These are phyloP conservation scores for Notospermus geniculatus DNA, from an alignment of 1,140 invertebrate genomes.

Conservation along the genomic window DNA sequence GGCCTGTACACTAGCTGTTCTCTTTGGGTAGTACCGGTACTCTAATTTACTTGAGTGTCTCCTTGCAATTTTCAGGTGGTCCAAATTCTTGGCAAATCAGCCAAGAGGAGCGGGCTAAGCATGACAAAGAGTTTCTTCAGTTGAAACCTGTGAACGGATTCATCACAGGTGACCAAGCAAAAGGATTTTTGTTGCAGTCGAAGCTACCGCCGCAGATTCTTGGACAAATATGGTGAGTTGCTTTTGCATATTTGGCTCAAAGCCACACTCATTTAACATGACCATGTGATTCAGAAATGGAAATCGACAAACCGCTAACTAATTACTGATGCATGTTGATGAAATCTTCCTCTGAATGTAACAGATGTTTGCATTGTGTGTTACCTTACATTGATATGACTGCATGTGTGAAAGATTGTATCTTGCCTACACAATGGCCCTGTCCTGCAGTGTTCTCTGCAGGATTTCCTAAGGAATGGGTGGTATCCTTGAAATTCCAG, in stretches of 20 bases:
- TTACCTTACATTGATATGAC: neutral
- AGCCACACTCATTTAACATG: too few species aligned
- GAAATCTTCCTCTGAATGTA: neutral
- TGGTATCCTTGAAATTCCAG: too few species aligned
- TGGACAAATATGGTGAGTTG: constrained; percentile 91
- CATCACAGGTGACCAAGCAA: constrained; percentile 81
- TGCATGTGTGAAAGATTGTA: too few species aligned
- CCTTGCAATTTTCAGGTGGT: neutral
- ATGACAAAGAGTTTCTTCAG: constrained; percentile 87
- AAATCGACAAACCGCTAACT: too few species aligned
- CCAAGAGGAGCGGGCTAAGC: constrained; percentile 80
- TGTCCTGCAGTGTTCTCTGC: too few species aligned
- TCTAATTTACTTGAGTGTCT: too few species aligned
- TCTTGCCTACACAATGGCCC: too few species aligned
- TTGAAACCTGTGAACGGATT: constrained; percentile 84
- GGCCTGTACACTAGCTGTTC: too few species aligned
- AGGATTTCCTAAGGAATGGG: too few species aligned
- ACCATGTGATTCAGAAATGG: too few species aligned
- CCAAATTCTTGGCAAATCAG: constrained; percentile 83
- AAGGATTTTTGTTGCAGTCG: constrained; percentile 89
- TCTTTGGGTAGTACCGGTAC: too few species aligned
- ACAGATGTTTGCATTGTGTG: neutral
- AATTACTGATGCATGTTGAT: neutral
- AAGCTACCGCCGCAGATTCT: constrained; percentile 82
- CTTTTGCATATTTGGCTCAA: too few species aligned